These are phyloP conservation scores for Trachelus stipa DNA, from an alignment of 2,888 invertebrate species.

Conservation along the genomic window DNA sequence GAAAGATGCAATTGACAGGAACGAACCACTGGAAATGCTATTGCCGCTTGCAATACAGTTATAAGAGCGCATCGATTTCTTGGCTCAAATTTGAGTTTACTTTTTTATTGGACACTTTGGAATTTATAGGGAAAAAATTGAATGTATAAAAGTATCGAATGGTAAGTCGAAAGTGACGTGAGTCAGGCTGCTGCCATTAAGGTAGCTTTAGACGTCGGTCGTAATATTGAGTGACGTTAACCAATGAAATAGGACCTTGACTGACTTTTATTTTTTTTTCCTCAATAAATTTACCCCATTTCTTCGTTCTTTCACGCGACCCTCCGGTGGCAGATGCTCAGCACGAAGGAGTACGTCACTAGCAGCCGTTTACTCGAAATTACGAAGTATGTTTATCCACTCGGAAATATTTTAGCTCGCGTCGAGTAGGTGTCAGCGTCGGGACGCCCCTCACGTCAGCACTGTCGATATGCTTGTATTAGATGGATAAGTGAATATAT, in stretches of 20 bases:
- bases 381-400: background rate
- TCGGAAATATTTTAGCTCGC: background rate
- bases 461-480: background rate
- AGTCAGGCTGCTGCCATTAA: background rate
- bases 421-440: background rate
- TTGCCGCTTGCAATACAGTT: background rate
- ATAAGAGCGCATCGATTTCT: background rate
- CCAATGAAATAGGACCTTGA: background rate
- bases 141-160: background rate
- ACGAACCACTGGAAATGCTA: background rate
- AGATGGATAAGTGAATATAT: background rate
- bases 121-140: background rate
- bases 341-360: background rate
- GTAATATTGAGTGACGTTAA: background rate
- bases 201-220: background rate
- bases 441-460: background rate
- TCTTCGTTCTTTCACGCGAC: background rate
- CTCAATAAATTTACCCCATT: background rate
- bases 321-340: background rate
- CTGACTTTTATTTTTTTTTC: background rate
- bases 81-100: background rate
- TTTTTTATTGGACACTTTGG: background rate
- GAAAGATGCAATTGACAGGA: background rate
- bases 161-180: background rate
- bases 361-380: background rate